Base-by-base conservation (phyloP, 2,888 invertebrate species). In the Amphipoea oculea region DNA sequence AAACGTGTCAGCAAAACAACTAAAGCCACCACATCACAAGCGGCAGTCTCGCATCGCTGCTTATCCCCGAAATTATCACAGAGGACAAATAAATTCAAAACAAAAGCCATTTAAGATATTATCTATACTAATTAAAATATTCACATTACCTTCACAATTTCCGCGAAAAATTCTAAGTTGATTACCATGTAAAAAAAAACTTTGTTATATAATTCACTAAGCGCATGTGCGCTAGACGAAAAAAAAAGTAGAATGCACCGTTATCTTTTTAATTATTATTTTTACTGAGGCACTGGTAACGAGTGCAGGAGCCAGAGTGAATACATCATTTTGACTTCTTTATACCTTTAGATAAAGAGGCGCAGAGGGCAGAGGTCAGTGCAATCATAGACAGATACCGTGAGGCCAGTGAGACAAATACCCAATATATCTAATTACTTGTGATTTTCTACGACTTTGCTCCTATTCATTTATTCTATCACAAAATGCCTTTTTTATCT, bases 301-400 rank as follows among this genome's bases (percentile, higher is more conserved):
- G 90, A 90, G 90, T 91, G 90, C 90, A 92, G 91, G 89, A 90
- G 90, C 89, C 86, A 86, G 90, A 92, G 92, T 92, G 93, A 94
- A 94, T 94, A 95, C 91, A 94, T 95, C 93, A 91, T 92, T 95
- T 94, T 94, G 94, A 94, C 94, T 95, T 94, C 95, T 95, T 94
- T 93, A 95, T 95, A 95, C 95, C 95, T 95, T 93, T 90, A 94
- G 95, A 95, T 96, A 96, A 95, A 92, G 92, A 93, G 92, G 88
- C 91, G 90, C 93, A 90, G 86, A 91, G 95, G 93, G 90, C 95
- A 94, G 88, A 93, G 96, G 96, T 95, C 95, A 92, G 82, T 96
- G 96, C 96, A 97, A 96, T 97, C 96, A 92, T 93, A 93, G 90
- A 86, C 92, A 92, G 96, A 96, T 96, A 96, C 91, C 85, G 91